A percentile compares a stretch with the other conserved stretches of the same genome.
Conservation (phyloP, 2,113 vertebrate species). For the Seriola dumerili region DNA sequence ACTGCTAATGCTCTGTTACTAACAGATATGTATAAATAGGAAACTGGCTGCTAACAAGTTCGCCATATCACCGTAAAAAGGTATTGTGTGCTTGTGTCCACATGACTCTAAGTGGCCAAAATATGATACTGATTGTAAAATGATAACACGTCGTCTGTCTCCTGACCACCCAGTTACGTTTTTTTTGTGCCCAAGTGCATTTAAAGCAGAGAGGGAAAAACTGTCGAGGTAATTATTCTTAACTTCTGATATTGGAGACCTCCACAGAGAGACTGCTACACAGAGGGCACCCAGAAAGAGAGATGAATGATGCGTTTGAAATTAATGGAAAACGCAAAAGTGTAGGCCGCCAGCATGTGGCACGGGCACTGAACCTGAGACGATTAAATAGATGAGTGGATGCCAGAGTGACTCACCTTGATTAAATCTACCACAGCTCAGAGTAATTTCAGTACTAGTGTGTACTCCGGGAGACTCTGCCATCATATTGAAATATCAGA, state of each 20-base stretch:
- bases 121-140: not conserved
- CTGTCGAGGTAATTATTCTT: not conserved
- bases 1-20: too few relatives aligned
- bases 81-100: too few relatives aligned
- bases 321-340: constrained; percentile 53
- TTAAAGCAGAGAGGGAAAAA: not conserved
- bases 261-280: constrained; percentile 5
- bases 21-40: too few relatives aligned
- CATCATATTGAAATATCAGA: not conserved
- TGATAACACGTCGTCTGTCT: not conserved
- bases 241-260: constrained; percentile 20
- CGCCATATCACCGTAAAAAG: too few relatives aligned
- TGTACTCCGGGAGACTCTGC: constrained; percentile 19
- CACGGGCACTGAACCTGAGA: constrained; percentile 42
- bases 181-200: not conserved
- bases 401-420: constrained; percentile 59
- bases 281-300: not conserved
- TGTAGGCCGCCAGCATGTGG: constrained; percentile 1
- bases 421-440: constrained; percentile 51
- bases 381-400: constrained; percentile 59
- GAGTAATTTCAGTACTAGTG: constrained; percentile 32
- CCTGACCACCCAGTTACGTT: not conserved
- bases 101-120: not conserved
- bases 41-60: too few relatives aligned
- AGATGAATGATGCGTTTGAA: constrained; percentile 47